Percentiles rank a stretch among this genome's conserved stretches.
Evolutionary conservation across 2,797 vertebrate species (phyloP).

Genomic region (Mionectes olivaceus): DNA sequence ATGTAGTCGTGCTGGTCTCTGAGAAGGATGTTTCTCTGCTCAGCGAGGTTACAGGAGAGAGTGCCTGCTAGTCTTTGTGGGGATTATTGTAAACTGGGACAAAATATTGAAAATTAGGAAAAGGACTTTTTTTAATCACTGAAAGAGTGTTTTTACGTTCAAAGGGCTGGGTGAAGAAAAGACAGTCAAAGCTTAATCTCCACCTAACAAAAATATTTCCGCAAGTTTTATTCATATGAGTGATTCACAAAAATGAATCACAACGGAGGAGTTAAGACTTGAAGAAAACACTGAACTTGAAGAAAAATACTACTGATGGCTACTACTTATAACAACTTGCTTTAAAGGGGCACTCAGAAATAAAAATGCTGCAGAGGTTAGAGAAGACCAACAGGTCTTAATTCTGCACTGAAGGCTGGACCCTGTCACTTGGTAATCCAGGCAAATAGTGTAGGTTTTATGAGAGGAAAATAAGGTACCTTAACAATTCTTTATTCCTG

Average conservation of each 20-base stretch:
- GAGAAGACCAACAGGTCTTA: neutral
- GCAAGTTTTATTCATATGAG: rapidly evolving
- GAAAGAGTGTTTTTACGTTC: neutral
- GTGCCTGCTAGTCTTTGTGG: neutral
- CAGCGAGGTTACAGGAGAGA: neutral
- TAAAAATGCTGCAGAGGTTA: neutral
- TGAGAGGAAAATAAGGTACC: neutral
- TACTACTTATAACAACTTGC: neutral
- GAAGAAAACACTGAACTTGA: neutral
- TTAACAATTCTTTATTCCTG: neutral
- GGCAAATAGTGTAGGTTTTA: neutral
- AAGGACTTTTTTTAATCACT: neutral
- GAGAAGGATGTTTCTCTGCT: neutral
- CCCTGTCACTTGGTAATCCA: neutral
- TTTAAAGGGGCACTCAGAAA: neutral
- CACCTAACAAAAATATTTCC: neutral
- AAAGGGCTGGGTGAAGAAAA: neutral
- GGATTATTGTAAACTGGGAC: neutral
- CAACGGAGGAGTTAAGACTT: neutral
- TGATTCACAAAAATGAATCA: neutral
- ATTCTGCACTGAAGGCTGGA: neutral
- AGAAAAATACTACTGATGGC: neutral
- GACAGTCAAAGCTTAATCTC: neutral
- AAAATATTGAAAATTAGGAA: neutral
- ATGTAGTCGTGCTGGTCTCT: neutral